Conservation (phyloP, 2,888 invertebrate species). For the Azorinus chamasolen region DNA sequence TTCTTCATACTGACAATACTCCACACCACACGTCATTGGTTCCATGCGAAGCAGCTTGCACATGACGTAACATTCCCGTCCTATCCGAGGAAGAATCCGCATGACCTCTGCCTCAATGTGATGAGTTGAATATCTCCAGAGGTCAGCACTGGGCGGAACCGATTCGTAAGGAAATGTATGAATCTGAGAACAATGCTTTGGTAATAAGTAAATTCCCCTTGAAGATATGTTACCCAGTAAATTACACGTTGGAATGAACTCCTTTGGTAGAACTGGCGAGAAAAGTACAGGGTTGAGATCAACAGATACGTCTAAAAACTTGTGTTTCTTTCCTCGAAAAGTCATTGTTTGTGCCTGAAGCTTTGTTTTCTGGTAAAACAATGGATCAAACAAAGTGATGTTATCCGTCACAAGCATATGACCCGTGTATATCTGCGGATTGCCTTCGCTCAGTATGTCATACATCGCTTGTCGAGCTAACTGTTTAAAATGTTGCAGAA, state of each 20-base stretch:
- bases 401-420: constrained; percentile 10
- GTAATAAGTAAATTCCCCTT: constrained; percentile 40
- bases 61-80: constrained; percentile 29
- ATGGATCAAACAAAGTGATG: constrained; percentile 9
- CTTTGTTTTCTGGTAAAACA: constrained; percentile 8
- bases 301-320: constrained; percentile 35
- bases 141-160: constrained; percentile 3
- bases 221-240: constrained; percentile 24
- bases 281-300: constrained; percentile 47
- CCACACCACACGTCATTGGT: constrained; percentile 39
- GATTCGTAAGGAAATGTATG: background rate
- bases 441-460: no score
- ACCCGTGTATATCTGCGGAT: background rate
- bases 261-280: constrained; percentile 8
- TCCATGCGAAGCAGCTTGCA: constrained; percentile 51
- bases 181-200: constrained; percentile 30
- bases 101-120: constrained; percentile 44
- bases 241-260: background rate
- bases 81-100: constrained; percentile 20
- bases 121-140: constrained; percentile 43
- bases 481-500: no score
- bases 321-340: constrained; percentile 35
- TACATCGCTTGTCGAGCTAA: no score
- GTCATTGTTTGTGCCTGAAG: constrained; percentile 25
- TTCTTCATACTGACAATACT: background rate